These are phyloP conservation scores for Podabrus alpinus DNA, from an alignment of 2,888 invertebrate species.

Conservation along the genomic window DNA sequence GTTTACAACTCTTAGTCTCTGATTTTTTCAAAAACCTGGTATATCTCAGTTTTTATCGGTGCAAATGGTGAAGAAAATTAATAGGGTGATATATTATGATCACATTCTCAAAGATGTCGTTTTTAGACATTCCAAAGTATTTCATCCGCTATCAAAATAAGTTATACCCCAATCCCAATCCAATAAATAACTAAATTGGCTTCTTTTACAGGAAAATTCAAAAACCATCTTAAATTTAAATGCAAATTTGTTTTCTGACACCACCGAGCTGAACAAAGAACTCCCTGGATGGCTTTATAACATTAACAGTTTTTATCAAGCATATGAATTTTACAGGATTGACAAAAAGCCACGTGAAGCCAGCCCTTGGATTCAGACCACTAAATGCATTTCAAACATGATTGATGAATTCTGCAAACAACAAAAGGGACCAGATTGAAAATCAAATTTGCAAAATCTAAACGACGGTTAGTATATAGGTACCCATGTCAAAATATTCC, in stretches of 20 bases:
- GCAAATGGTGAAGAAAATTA: too few relatives aligned
- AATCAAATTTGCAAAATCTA: neutral
- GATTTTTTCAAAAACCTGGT: too few relatives aligned
- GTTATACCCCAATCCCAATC: neutral
- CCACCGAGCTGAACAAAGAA: neutral
- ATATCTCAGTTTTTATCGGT: too few relatives aligned
- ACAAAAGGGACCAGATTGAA: neutral
- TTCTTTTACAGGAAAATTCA: neutral
- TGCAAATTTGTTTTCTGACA: neutral
- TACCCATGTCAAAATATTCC: too few relatives aligned
- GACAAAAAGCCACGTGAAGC: neutral
- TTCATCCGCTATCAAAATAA: neutral
- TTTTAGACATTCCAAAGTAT: neutral
- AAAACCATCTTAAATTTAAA: neutral
- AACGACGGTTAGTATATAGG: neutral
- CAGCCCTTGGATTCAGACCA: neutral
- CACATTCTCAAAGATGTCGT: too few relatives aligned
- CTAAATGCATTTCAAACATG: neutral
- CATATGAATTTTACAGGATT: neutral
- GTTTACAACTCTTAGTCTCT: too few relatives aligned
- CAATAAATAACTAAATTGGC: neutral
- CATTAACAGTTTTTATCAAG: neutral
- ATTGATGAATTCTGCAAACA: neutral
- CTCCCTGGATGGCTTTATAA: neutral
- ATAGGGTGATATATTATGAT: too few relatives aligned